phyloP scores from a whole-genome alignment of 2,888 invertebrate species.

The Platycheirus albimanus region DNA sequence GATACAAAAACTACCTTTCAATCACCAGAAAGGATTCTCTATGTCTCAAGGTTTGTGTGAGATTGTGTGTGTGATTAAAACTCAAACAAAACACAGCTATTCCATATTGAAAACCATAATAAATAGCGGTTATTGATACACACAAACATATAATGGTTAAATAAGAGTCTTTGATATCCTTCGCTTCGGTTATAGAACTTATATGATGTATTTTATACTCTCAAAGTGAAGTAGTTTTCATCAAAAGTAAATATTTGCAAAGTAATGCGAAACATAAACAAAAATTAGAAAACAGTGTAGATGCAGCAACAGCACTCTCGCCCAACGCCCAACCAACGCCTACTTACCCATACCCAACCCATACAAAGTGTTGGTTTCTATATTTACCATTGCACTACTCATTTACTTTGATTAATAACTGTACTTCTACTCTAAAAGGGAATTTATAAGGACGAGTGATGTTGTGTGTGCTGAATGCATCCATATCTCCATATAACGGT shows the following conservation, averaged over 20 bases:
- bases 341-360: too few relatives aligned
- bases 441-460: constrained; percentile 8
- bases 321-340: not conserved
- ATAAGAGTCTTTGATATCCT: constrained; percentile 24
- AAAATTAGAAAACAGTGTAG: not conserved
- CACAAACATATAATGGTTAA: not conserved
- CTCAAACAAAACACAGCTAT: constrained; percentile 50
- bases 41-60: not conserved
- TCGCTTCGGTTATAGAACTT: constrained; percentile 8
- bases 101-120: constrained; percentile 49
- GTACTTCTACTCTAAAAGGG: constrained; percentile 24
- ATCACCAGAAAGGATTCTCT: constrained; percentile 19
- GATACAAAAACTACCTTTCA: not conserved
- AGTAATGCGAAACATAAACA: constrained; percentile 55
- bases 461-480: not conserved
- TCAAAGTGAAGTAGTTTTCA: constrained; percentile 52
- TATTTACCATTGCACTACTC: constrained; percentile 38
- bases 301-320: not conserved
- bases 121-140: constrained; percentile 57
- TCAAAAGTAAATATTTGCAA: constrained; percentile 68
- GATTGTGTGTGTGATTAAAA: constrained; percentile 21
- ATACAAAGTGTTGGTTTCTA: not conserved
- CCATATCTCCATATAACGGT: constrained; percentile 18
- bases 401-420: constrained; percentile 72
- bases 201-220: constrained; percentile 40